Conservation (phyloP, 2,888 invertebrate species). For the Cordylochernes scorpioides region DNA sequence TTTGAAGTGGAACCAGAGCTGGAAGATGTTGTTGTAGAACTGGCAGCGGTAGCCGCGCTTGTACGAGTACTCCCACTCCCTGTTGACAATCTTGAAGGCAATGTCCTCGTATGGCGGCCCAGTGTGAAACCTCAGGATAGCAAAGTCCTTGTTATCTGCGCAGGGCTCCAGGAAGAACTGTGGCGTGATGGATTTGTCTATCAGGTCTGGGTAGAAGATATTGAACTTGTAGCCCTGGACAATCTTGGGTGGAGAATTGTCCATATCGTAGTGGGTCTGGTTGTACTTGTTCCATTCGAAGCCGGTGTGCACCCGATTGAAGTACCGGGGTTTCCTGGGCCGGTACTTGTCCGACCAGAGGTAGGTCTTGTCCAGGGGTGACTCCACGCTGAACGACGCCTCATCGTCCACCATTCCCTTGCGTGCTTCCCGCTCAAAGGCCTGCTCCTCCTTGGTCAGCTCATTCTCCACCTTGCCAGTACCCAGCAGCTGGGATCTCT, state of each 20-base stretch:
- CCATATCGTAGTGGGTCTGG: conserved; percentile 99
- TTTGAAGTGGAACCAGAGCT: conserved; percentile 99
- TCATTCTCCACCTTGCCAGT: conserved; percentile 18
- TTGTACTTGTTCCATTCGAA: conserved; percentile 99
- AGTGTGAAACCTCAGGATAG: conserved; percentile 75
- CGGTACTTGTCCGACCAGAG: conserved; percentile 95
- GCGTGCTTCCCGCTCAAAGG: conserved; percentile 49
- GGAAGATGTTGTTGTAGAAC: conserved; percentile 98
- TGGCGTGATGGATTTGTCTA: conserved; percentile 71
- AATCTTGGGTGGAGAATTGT: conserved; percentile 98
- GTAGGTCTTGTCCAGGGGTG: conserved; percentile 43
- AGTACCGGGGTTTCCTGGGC: conserved; percentile 87
- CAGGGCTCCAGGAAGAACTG: conserved; percentile 73
- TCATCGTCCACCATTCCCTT: conserved; percentile 64
- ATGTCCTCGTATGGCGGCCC: conserved; percentile 99
- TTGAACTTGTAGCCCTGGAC: conserved; percentile 99
- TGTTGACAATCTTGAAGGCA: conserved; percentile 90
- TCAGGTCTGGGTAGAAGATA: conserved; percentile 96
- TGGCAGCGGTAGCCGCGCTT: conserved; percentile 94
- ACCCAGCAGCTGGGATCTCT: conserved; percentile 33
- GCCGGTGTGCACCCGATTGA: conserved; percentile 70
- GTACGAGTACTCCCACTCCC: conserved; percentile 98
- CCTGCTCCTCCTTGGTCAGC: conserved; percentile 32
- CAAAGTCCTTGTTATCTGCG: conserved; percentile 76
- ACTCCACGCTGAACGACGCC: conserved; percentile 69